Base-by-base conservation (phyloP, 2,888 invertebrate genomes). In the Prosopocoilus inquinatus region DNA sequence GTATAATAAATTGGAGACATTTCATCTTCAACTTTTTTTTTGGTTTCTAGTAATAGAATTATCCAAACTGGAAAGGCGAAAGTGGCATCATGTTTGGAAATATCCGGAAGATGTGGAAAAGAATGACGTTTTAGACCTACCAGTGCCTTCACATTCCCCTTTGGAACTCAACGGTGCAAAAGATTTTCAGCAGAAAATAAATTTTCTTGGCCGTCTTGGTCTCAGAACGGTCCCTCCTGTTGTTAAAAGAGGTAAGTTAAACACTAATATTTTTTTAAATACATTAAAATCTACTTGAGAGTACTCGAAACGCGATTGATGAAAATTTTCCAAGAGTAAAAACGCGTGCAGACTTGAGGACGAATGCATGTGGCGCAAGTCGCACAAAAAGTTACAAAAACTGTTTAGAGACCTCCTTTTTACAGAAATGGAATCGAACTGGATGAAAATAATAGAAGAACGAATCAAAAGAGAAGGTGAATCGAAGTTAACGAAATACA, bases 381-480 rank as follows among this genome's bases (percentile, higher is more conserved):
- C n/a, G n/a, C n/a, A n/a, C n/a, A n/a, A n/a, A n/a, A n/a, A n/a
- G n/a, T n/a, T n/a, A n/a, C n/a, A n/a, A n/a, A n/a, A n/a, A n/a
- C n/a, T n/a, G n/a, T n/a, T n/a, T n/a, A n/a, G n/a, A n/a, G n/a
- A n/a, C n/a, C n/a, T n/a, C n/a, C 2, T 20, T 43, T 20, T 35
- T 41, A n/a, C 43, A 76, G 76, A 75, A 64, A 65, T 83, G 67
- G 88, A 88, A 73, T 78, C 76, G 48, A 79, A 80, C 45, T 88
- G 88, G 88, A 79, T 81, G 64, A 82, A 81, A 69, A 80, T 88
- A 59, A 66, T 87, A 2, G 82, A 82, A 69, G 87, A 88, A 62
- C 80, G 87, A 46, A 79, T 81, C 63, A 81, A 82, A 58, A 76
- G 86, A 53, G 78, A 81, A 60, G 79, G 80, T 49, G 70, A 74